Base-by-base conservation (phyloP, 2,113 vertebrate species). In the Phaetusa simplex region DNA sequence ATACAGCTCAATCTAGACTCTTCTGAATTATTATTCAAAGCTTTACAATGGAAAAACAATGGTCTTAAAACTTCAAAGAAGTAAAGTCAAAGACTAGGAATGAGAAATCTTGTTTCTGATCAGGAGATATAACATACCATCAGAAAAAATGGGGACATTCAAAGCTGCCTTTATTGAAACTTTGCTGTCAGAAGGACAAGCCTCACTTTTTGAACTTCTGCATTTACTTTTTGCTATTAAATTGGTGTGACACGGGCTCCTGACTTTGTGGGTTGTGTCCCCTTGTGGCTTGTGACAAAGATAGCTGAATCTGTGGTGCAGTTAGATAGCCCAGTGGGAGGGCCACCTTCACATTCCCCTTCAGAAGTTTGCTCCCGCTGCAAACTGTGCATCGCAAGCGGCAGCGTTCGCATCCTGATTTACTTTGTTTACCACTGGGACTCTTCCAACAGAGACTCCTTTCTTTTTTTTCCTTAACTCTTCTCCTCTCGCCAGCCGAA, bases 341-440 rank as follows among this genome's bases (percentile, higher is more conserved):
- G 90, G 87, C 96, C 92, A 94, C 95, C 95, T 96, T 88, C 93
- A 40, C 90, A 32, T 90, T 95, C 93, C 84, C 92, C 92, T 94
- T 80, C 92, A 92, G 84, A 93, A 96, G 78, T 95, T 87, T 49
- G 27, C 73, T 91, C 24, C n/a, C 0, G 27, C 81, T 76, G 81
- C 91, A 93, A 47, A 86, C 96, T 12, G 88, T 58, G 91, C 95
- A 14, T 71, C 86, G 92, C 78, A 73, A 73, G 89, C 84, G 38
- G 96, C 78, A 24, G 34, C 12, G 32, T 65, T 92, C 6, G 4
- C 87, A 70, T 94, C 90, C 90, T 66, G 93, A 88, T 95, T 89
- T 89, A 91, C 91, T 96, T 76, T 87, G 73, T 94, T 96, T 96
- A 93, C 95, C 87, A 10, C 89, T 49, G 95, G 91, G 96, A 96